Evolutionary conservation across 2,113 vertebrate genomes (phyloP), one percentile per base, ranked within the genome.

Genomic region (Microcebus griseorufus): DNA sequence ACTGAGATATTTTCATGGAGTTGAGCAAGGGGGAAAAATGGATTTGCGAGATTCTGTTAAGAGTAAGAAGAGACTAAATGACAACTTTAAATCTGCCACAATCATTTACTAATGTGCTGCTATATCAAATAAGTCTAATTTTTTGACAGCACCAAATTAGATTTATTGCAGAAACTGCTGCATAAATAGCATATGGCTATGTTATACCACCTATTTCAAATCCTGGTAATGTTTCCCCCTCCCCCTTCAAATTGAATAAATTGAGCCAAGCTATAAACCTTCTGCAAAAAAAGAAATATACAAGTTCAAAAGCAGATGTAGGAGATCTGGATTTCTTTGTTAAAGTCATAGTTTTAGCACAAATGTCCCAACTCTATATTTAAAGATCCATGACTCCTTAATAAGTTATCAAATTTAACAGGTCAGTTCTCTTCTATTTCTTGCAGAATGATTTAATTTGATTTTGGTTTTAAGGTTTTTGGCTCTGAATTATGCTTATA

Each of bases 181-280:
- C 98, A 99, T 98, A 99, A 98, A 99, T 98, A 99, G 98, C 98
- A 99, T 99, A 99, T 99, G 98, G 98, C 97, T 97, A 58, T 98
- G 98, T 98, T 98, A 99, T 98, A 99, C 97, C 98, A 99, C 98
- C 98, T 98, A 99, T 99, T 99, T 98, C 98, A 98, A 98, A 98
- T 98, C 98, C 97, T 98, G 91, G 95, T 96, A 98, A 98, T 95
- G 98, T 93, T 98, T 95, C 98, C 92, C 98, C 98, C 97, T 93
- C 98, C 98, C 98, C 97, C 96, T 94, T 39, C 58, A 97, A 97
- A 98, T 99, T 96, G 93, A 97, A 98, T 90, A 98, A 98, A 98
- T 97, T 96, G 98, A 98, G 98, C 98, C 98, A 99, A 98, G 96
- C 95, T 97, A 98, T 97, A 98, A 99, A 98, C 97, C 98, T 98